These are phyloP conservation scores for Scaptodrosophila latifasciaeformis DNA, from an alignment of 2,888 invertebrate species.

Conservation along the genomic window DNA sequence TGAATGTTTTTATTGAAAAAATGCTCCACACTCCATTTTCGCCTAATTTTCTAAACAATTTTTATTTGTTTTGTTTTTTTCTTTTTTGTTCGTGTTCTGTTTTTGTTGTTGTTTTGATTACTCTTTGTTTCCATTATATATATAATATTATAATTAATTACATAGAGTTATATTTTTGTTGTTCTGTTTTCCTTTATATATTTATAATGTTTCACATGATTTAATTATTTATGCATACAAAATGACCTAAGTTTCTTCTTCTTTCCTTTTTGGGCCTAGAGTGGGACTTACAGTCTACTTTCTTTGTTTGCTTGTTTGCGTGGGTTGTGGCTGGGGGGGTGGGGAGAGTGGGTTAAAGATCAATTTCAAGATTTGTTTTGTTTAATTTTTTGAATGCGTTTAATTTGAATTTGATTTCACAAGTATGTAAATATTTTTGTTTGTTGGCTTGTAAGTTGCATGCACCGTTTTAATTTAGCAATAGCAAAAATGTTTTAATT, in stretches of 20 bases:
- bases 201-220: slow-evolving; percentile 59
- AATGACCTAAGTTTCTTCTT: too few relatives aligned
- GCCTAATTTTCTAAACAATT: slow-evolving; percentile 63
- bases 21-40: slow-evolving; percentile 65
- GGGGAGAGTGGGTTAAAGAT: too few relatives aligned
- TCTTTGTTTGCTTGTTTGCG: slow-evolving; percentile 41
- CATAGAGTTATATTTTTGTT: slow-evolving; percentile 60
- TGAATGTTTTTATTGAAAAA: slow-evolving; percentile 64
- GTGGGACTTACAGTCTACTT: slow-evolving; percentile 63
- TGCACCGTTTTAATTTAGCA: slow-evolving; percentile 24
- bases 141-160: slow-evolving; percentile 51
- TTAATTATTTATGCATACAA: slow-evolving; percentile 59
- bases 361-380: slow-evolving; percentile 24
- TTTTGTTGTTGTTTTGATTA: slow-evolving; percentile 26
- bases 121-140: not conserved
- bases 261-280: slow-evolving; percentile 57
- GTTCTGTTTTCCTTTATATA: too few relatives aligned
- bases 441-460: slow-evolving; percentile 12
- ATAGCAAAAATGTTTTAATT: slow-evolving; percentile 18
- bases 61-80: slow-evolving; percentile 33
- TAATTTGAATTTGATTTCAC: slow-evolving; percentile 26
- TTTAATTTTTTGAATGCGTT: slow-evolving; percentile 13
- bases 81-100: too few relatives aligned
- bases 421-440: slow-evolving; percentile 14
- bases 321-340: too few relatives aligned